phyloP scores from a whole-genome alignment of 2,113 vertebrate genomes.

The Nanger granti region DNA sequence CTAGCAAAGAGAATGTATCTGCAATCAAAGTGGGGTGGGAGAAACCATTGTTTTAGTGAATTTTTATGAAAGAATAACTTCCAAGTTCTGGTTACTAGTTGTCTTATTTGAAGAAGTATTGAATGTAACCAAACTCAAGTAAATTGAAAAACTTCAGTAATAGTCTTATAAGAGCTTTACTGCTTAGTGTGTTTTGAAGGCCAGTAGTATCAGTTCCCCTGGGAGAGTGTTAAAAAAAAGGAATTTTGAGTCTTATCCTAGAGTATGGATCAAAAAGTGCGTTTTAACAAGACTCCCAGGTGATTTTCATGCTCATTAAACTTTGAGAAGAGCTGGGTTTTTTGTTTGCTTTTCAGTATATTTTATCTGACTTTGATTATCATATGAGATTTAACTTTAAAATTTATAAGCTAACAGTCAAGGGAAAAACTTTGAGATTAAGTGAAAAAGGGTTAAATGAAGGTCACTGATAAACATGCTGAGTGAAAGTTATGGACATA shows the following conservation, averaged over 20 bases:
- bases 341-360: neutral
- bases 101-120: neutral
- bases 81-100: neutral
- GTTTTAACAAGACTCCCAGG: neutral
- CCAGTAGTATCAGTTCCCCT: neutral
- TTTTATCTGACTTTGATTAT: neutral
- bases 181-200: neutral
- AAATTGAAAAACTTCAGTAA: neutral
- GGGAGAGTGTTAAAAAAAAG: neutral
- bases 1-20: neutral
- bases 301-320: conserved; percentile 11
- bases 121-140: neutral
- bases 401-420: neutral
- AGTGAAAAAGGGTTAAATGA: neutral
- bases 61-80: neutral
- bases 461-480: neutral
- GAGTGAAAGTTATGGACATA: neutral
- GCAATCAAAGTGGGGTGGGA: neutral
- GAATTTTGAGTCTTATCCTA: neutral
- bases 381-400: conserved; percentile 35
- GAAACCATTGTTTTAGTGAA: neutral
- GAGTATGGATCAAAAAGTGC: neutral
- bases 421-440: neutral
- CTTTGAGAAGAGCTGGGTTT: neutral
- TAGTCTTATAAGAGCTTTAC: neutral